Percentiles rank a stretch among this genome's conserved stretches.
These are phyloP conservation scores for Pseudococcus viburni DNA, from an alignment of 2,888 invertebrate genomes.

Conservation along the genomic window DNA sequence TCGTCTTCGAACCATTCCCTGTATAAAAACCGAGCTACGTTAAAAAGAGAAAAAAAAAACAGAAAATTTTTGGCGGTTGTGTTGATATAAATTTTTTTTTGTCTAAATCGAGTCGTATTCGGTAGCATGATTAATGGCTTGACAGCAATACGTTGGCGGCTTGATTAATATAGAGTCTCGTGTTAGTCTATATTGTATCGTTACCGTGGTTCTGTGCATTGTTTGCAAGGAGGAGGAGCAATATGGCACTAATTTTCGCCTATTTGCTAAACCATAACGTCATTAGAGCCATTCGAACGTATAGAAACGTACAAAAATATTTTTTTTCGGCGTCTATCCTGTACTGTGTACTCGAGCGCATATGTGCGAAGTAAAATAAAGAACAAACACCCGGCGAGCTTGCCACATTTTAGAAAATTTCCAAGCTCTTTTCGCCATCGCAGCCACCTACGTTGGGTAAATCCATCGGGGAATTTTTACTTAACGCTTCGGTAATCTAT, in stretches of 20 bases:
- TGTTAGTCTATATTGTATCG: not conserved
- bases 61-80: slow-evolving; percentile 15
- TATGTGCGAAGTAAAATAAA: not conserved
- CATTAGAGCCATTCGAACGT: not conserved
- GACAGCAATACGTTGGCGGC: slow-evolving; percentile 35
- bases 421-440: too few relatives aligned
- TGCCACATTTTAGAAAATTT: not conserved
- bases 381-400: not conserved
- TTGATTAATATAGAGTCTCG: slow-evolving; percentile 45
- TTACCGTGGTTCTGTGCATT: not conserved
- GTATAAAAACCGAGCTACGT: not conserved
- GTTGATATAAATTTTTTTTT: slow-evolving; percentile 14
- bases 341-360: not conserved
- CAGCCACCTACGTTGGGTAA: not conserved
- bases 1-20: not conserved
- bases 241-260: slow-evolving; percentile 36
- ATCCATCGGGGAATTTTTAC: slow-evolving; percentile 40
- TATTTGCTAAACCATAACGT: slow-evolving; percentile 27
- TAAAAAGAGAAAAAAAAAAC: not conserved
- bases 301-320: not conserved
- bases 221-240: not conserved
- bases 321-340: not conserved
- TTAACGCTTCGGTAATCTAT: slow-evolving; percentile 63
- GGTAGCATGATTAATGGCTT: slow-evolving; percentile 43
- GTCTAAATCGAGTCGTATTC: slow-evolving; percentile 45